Percentiles rank a stretch among this genome's conserved stretches.
Conservation (phyloP, 2,797 vertebrate genomes). For the Poecilia gillii region DNA sequence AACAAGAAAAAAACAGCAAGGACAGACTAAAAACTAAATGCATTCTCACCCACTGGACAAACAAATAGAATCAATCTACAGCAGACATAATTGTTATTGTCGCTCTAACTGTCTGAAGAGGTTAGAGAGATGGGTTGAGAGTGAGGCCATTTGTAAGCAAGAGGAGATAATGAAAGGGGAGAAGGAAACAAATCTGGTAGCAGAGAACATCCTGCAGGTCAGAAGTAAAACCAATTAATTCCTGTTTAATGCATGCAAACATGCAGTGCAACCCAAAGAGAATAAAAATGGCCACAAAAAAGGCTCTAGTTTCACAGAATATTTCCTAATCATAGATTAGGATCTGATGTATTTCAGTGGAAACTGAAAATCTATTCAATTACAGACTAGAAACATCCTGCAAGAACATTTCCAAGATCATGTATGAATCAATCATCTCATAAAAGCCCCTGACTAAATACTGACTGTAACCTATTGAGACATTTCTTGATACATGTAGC, state of each 20-base stretch:
- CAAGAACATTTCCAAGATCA: neutral
- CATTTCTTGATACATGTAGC: neutral
- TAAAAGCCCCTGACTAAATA: neutral
- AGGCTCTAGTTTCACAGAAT: neutral
- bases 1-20: constrained; percentile 12
- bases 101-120: constrained; percentile 39
- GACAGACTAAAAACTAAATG: neutral
- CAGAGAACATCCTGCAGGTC: constrained; percentile 12
- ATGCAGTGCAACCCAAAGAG: neutral
- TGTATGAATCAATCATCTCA: neutral
- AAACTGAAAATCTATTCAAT: neutral
- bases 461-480: neutral
- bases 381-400: neutral
- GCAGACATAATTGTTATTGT: constrained; percentile 25
- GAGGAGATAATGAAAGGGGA: constrained; percentile 4
- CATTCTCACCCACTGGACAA: constrained; percentile 21
- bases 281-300: constrained; percentile 7
- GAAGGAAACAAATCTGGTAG: constrained; percentile 7
- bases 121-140: constrained; percentile 7
- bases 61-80: constrained; percentile 37
- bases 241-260: constrained; percentile 6
- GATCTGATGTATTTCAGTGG: neutral
- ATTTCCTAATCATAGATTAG: neutral
- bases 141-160: constrained; percentile 20
- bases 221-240: constrained; percentile 6